Conservation (phyloP, 2,888 invertebrate genomes). For the Thalpophila matura region DNA sequence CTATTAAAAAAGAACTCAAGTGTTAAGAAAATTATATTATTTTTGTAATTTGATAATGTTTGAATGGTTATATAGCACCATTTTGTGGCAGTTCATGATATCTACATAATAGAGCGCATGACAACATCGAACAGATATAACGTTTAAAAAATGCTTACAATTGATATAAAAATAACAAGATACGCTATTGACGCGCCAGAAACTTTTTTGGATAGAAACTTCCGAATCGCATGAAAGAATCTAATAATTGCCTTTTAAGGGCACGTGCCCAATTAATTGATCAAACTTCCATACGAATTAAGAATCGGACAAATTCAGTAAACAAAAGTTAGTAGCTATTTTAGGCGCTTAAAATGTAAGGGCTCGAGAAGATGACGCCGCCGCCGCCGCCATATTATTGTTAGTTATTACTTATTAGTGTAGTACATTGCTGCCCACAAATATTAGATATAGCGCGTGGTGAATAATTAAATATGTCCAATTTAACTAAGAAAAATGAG, state of each 20-base stretch:
- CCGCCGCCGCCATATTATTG: too few species aligned
- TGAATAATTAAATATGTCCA: too few species aligned
- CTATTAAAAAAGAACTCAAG: not conserved
- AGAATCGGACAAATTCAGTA: not conserved
- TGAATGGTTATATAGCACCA: conserved; percentile 43
- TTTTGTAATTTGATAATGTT: not conserved
- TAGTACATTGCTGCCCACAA: too few species aligned
- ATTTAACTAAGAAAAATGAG: too few species aligned
- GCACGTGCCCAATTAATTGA: not conserved
- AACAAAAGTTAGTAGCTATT: not conserved
- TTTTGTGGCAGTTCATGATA: conserved; percentile 40
- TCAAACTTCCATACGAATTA: not conserved
- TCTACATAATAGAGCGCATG: conserved; percentile 22
- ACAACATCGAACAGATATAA: not conserved
- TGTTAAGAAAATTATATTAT: not conserved
- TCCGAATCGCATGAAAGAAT: not conserved
- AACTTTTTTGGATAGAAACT: not conserved
- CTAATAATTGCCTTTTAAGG: not conserved
- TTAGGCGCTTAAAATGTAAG: not conserved
- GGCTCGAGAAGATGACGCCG: too few species aligned
- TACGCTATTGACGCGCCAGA: not conserved
- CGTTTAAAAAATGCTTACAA: conserved; percentile 14
- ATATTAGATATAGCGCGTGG: too few species aligned
- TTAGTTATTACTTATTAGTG: too few species aligned
- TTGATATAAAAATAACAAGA: conserved; percentile 6